phyloP scores from a whole-genome alignment of 2,113 vertebrate genomes.

The Ceyx cyanopectus region DNA sequence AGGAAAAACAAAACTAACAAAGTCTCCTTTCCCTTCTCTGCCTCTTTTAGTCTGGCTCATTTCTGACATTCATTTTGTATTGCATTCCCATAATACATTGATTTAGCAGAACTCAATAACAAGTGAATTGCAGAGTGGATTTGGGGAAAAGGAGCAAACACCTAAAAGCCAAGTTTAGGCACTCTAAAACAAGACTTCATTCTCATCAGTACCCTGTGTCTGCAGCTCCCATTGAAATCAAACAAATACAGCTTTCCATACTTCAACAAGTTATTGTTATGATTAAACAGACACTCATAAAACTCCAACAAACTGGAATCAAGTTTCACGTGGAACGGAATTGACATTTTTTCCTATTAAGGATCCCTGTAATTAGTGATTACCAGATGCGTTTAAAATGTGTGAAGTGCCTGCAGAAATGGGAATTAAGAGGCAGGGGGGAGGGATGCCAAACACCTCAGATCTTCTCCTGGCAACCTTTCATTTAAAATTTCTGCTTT shows the following conservation, averaged over 20 bases:
- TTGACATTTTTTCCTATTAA: constrained; percentile 7
- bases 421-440: neutral
- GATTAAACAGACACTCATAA: constrained; percentile 64
- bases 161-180: neutral
- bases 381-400: constrained; percentile 62
- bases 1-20: neutral
- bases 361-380: constrained; percentile 52
- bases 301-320: constrained; percentile 47
- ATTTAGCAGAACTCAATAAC: neutral
- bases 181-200: neutral
- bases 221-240: neutral
- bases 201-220: neutral
- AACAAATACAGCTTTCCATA: constrained; percentile 1
- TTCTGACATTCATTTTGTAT: neutral
- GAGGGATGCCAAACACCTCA: constrained; percentile 1
- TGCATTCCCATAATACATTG: neutral
- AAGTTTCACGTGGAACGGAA: constrained; percentile 31
- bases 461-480: constrained; percentile 34
- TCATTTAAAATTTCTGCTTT: neutral
- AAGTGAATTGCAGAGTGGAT: neutral
- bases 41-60: neutral
- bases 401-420: constrained; percentile 52
- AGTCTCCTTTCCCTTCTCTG: neutral
- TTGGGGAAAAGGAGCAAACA: neutral
- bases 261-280: constrained; percentile 20